Base-by-base conservation (phyloP, 2,888 invertebrate species). In the Hypercompe scribonia region DNA sequence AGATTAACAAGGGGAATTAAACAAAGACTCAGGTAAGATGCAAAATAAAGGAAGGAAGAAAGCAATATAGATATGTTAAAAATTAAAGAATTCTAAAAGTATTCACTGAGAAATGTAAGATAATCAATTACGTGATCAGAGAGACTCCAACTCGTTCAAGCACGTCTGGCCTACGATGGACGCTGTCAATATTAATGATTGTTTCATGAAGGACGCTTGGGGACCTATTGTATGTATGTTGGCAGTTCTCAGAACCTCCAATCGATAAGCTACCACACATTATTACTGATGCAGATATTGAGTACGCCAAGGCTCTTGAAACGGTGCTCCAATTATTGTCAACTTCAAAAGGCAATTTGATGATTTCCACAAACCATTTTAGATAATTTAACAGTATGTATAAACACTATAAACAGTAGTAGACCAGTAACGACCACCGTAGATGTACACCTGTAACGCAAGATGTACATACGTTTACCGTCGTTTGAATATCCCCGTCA, bases 141-240 rank as follows among this genome's bases (percentile, higher is more conserved):
- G 34, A 34, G 34, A 8, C 69, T 69, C 42, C 24, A 33, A 42
- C 34, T 68, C 8, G 18, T 34, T 68, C 34, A 68, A 68, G 68
- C 50, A 15, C 64, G 50, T 54, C 28, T 36, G 50, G 31, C 33
- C 24, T 13, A 28, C 50, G 50, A 50, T 36, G 36, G 64, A 54
- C 50, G 31, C 36, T 68, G 72, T 68, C 54, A 36, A 54, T 58
- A 34, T 50, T 58, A 68, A 64, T 72, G 64, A 68, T 65, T 72
- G 72, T 68, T 31, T 68, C 18, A n/a, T 68, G 68, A 65, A 72
- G 72, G 72, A 65, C 72, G 39, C 63, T 64, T 64, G 63, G n/a
- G n/a, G n/a, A 8, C 34, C 61, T 65, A 34, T 64, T 67, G n/a
- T 58, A 33, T 65, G 36, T 36, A 36, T 50, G 61, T 24, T 5